Conservation (phyloP, 1,140 invertebrate species). For the Holcopasites calliopsidis region DNA sequence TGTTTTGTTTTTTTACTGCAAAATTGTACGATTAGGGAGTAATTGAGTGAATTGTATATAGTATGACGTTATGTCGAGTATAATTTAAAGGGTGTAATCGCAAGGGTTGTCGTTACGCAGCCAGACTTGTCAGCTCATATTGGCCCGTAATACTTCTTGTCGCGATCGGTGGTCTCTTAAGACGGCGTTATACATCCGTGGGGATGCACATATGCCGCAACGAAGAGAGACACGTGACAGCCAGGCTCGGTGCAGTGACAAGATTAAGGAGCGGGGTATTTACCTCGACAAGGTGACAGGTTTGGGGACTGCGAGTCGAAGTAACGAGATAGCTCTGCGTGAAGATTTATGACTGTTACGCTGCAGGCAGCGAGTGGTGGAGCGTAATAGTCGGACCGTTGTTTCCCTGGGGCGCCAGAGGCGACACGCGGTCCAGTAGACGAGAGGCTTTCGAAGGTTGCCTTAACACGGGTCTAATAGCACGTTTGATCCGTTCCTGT, state of each 20-base stretch:
- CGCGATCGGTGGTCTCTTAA: constrained; percentile 21
- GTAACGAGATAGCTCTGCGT: constrained; percentile 45
- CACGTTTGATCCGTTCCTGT: constrained; percentile 68
- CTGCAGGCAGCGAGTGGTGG: constrained; percentile 44
- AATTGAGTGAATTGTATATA: too few relatives aligned
- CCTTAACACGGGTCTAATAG: constrained; percentile 69
- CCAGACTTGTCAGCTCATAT: constrained; percentile 26
- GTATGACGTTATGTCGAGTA: too few relatives aligned
- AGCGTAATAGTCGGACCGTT: constrained; percentile 62
- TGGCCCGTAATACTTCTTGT: constrained; percentile 41
- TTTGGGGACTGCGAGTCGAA: constrained; percentile 54
- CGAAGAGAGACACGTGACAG: constrained; percentile 55
- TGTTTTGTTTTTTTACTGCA: neutral
- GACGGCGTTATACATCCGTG: constrained; percentile 33
- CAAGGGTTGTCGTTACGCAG: constrained; percentile 1
- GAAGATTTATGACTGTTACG: constrained; percentile 66
- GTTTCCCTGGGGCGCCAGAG: constrained; percentile 48
- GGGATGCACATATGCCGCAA: constrained; percentile 33
- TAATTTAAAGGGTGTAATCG: too few relatives aligned
- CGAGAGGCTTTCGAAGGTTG: constrained; percentile 56
- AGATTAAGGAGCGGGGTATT: constrained; percentile 65
- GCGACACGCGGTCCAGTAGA: constrained; percentile 53
- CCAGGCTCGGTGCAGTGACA: constrained; percentile 52
- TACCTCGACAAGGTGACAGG: constrained; percentile 64
- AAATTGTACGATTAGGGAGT: too few relatives aligned